Base-by-base conservation (phyloP, 2,888 invertebrate genomes). In the Torymus auratus region DNA sequence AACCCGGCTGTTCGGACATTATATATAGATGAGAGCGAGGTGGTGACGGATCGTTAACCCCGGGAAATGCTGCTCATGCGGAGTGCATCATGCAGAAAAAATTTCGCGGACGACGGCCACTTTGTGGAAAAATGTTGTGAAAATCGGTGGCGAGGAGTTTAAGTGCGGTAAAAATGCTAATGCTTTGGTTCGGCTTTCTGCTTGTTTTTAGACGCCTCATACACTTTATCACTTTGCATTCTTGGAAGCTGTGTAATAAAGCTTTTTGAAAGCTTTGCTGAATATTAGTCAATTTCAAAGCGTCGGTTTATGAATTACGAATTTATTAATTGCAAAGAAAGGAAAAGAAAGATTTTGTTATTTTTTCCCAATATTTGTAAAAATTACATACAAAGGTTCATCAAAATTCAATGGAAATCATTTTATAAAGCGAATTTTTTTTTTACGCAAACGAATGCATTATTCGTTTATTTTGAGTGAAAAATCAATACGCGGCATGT, bases 11-110 rank as follows among this genome's bases (percentile, higher is more conserved):
- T 67, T 53, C 11, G 12, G n/a, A 28, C 50, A 11, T 15, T 17
- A 15, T 23, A 56, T 53, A 28, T 41, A 15, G n/a, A 64, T 17
- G 28, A 70, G 17, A 77, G 7, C 28, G 28, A 2, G 7, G 28
- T 14, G 62, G 7, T 23, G 76, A 70, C 55, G 76, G 62, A 62
- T 62, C 69, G 56, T 76, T 76, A 62, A 69, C 69, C 76, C 20
- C 69, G 69, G 41, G 12, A 52, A 52, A 71, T 65, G 52, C 65
- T 62, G 53, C 52, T 28, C 2, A 2, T 28, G 28, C 3, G 28
- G 28, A 28, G 28, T 7, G 28, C 28, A 28, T 28, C 28, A 60
- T 28, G 23, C 52, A 60, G 65, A 50, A 78, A 71, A 70, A 71
- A 60, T 71, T 65, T 7, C 15, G n/a, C 55, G 1, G 20, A 15